Evolutionary conservation across 1,140 invertebrate species (phyloP).

Genomic region (Drosophila carrolli): DNA sequence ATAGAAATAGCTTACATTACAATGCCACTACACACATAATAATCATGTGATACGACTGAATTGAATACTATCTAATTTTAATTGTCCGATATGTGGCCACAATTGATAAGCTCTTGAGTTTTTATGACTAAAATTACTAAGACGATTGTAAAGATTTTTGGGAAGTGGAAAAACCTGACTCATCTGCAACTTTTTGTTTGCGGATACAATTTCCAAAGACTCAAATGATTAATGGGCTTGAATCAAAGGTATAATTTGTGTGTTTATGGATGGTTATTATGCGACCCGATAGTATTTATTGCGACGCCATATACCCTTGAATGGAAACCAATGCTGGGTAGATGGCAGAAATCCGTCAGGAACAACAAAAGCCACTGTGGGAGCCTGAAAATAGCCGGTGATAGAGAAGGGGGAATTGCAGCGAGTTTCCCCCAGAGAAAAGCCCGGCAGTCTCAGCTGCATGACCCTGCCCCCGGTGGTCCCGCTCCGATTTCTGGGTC

Average conservation of each 20-base stretch:
- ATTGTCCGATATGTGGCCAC: too few relatives aligned
- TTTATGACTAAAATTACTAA: too few relatives aligned
- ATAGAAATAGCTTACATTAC: too few relatives aligned
- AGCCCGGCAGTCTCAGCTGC: conserved; percentile 6
- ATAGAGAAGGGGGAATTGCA: conserved; percentile 8
- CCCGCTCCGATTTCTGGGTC: conserved; percentile 68
- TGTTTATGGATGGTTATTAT: neutral
- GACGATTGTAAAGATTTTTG: neutral
- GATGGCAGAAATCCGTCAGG: neutral
- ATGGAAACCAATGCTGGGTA: neutral
- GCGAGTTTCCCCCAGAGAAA: conserved; percentile 62
- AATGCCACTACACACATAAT: too few relatives aligned
- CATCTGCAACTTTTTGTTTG: conserved; percentile 2
- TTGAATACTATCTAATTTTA: too few relatives aligned
- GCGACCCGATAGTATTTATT: neutral
- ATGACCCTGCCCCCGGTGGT: conserved; percentile 1
- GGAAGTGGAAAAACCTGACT: conserved; percentile 1
- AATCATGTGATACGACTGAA: too few relatives aligned
- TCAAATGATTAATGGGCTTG: conserved; percentile 3
- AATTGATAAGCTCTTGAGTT: neutral
- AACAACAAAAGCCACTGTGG: conserved; percentile 46
- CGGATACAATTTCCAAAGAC: neutral
- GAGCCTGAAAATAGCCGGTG: conserved; percentile 36
- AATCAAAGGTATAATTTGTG: conserved; percentile 6
- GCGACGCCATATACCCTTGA: neutral